A percentile compares a stretch with the other conserved stretches of the same genome.
phyloP scores from a whole-genome alignment of 2,888 invertebrate genomes.

The Drosophila helvetica region DNA sequence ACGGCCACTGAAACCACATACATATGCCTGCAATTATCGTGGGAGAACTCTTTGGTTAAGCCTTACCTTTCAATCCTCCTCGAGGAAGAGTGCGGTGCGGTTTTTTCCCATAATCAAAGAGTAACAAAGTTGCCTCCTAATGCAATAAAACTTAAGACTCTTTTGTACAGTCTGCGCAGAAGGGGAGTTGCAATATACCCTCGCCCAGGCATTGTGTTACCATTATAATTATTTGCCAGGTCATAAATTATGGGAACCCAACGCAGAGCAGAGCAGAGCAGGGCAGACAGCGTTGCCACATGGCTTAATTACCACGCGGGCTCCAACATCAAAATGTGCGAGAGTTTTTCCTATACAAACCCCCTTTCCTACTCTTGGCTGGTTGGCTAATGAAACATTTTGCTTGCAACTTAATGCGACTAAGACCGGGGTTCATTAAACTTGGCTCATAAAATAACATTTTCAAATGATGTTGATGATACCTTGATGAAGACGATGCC shows the following conservation, averaged over 20 bases:
- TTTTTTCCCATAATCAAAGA: slow-evolving; percentile 73
- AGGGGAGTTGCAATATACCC: not conserved
- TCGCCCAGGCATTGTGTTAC: slow-evolving; percentile 64
- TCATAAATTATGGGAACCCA: slow-evolving; percentile 74
- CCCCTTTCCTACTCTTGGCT: not conserved
- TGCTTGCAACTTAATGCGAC: slow-evolving; percentile 35
- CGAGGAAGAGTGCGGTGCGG: not conserved
- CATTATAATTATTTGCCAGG: slow-evolving; percentile 73
- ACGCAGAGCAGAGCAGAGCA: not conserved
- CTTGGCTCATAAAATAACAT: slow-evolving; percentile 49
- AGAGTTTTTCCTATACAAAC: slow-evolving; percentile 6
- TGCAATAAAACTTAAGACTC: slow-evolving; percentile 76
- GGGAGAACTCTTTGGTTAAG: not conserved
- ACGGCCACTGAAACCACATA: not conserved
- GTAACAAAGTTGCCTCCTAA: slow-evolving; percentile 41
- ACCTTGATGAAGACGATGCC: slow-evolving; percentile 21
- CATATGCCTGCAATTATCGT: not conserved
- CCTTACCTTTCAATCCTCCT: slow-evolving; percentile 1
- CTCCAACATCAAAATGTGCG: slow-evolving; percentile 52
- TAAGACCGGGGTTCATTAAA: slow-evolving; percentile 46
- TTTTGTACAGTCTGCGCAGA: slow-evolving; percentile 58
- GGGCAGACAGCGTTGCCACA: slow-evolving; percentile 67
- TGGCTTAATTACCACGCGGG: slow-evolving; percentile 68
- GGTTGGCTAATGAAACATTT: slow-evolving; percentile 65
- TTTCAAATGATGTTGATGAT: slow-evolving; percentile 24